Base-by-base conservation (phyloP, 2,888 invertebrate species). In the Pachycephus smyrnensis region DNA sequence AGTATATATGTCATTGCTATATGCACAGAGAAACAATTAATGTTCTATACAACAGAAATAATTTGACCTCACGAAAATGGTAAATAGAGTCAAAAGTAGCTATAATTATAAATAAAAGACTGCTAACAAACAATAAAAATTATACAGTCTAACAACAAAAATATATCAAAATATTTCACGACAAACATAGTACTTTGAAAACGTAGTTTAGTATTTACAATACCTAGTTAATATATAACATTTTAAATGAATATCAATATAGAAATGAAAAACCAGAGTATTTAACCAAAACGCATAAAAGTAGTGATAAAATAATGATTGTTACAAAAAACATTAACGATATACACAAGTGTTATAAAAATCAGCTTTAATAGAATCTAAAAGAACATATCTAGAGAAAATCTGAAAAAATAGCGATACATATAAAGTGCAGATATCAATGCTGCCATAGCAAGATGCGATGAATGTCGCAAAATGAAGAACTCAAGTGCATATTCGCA, bases 11-110 rank as follows among this genome's bases (percentile, higher is more conserved):
- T 73, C 32, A 23, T 33, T 73, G 40, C 40, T 40, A 73, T 76
- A 73, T 33, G 55, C 40, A 73, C 68, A 76, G 68, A 76, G 55
- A 76, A 69, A 75, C 31, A 36, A 31, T 35, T n/a, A 73, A 23
- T 32, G 30, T 68, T 75, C 11, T 69, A 33, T 76, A 36, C 6
- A 37, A 37, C 1, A 32, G 15, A 37, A 23, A 55, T 12, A 6
- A 55, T 55, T 55, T 55, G 55, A 55, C 55, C 23, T 55, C 55
- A 23, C 55, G 23, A 55, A 55, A 55, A 55, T 23, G 55, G 15
- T 55, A 55, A 55, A 55, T 55, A 6, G 9, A 55, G 6, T 23
- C 23, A 55, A 55, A 55, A 55, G 23, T 23, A 23, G 23, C 9
- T 23, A 23, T 9, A 3, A 35, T 35, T 35, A 35, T 55, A 55